These are phyloP conservation scores for Salticus scenicus DNA, from an alignment of 2,888 invertebrate species.

Conservation along the genomic window DNA sequence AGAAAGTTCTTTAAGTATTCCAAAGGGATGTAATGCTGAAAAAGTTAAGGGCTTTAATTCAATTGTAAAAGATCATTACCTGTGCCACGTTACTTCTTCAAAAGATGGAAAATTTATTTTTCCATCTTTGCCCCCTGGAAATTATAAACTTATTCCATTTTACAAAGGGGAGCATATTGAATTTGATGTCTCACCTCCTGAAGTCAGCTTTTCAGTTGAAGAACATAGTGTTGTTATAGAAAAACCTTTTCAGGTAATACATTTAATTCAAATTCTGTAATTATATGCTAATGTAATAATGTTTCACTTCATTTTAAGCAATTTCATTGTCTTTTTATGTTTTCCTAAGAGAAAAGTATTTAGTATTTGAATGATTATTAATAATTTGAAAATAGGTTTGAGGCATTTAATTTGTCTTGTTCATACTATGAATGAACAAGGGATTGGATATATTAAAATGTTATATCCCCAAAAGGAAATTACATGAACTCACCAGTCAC, in stretches of 20 bases:
- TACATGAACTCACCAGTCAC: too few relatives aligned
- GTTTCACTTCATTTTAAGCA: too few relatives aligned
- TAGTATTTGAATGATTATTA: too few relatives aligned
- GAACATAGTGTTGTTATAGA: constrained; percentile 82
- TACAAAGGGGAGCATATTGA: constrained; percentile 82
- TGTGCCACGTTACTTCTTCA: constrained; percentile 86
- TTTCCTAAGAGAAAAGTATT: too few relatives aligned
- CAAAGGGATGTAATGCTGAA: constrained; percentile 37
- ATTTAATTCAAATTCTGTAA: too few relatives aligned
- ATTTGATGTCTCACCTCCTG: constrained; percentile 86
- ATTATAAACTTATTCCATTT: constrained; percentile 85
- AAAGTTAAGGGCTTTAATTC: constrained; percentile 50
- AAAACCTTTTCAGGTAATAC: constrained; percentile 82
- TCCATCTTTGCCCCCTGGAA: constrained; percentile 88
- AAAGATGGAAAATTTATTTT: constrained; percentile 80
- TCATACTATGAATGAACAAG: too few relatives aligned
- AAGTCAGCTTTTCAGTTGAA: constrained; percentile 82
- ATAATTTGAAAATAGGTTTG: too few relatives aligned
- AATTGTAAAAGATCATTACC: constrained; percentile 70
- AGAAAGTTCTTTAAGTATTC: not conserved
- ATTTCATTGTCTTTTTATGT: too few relatives aligned
- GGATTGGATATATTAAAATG: too few relatives aligned
- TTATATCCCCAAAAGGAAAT: too few relatives aligned
- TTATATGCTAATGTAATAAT: too few relatives aligned
- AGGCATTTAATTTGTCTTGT: too few relatives aligned